These are phyloP conservation scores for Petroica traversi DNA, from an alignment of 2,113 vertebrate species.

Conservation along the genomic window DNA sequence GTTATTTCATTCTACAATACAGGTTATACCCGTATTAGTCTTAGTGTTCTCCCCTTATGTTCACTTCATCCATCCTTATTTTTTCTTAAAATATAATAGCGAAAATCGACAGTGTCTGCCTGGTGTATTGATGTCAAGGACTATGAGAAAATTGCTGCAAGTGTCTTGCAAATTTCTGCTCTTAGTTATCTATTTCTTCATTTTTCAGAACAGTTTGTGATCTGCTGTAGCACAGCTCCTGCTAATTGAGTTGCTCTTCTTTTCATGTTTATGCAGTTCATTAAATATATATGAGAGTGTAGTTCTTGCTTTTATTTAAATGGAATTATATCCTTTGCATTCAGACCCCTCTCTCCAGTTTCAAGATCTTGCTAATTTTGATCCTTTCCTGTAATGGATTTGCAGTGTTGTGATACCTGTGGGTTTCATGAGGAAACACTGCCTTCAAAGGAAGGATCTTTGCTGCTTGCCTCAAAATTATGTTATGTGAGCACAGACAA, in stretches of 20 bases:
- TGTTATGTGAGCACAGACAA: neutral
- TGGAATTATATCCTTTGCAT: neutral
- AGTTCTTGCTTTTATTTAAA: neutral
- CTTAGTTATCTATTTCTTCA: neutral
- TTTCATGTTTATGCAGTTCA: neutral
- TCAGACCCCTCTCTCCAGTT: neutral
- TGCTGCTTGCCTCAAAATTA: neutral
- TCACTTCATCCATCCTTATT: neutral
- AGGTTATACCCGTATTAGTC: neutral
- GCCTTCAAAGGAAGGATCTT: neutral
- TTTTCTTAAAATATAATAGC: neutral
- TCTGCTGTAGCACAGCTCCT: neutral
- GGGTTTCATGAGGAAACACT: neutral
- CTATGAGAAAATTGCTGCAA: neutral
- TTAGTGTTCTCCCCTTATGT: neutral
- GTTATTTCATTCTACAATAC: neutral
- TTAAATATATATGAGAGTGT: neutral
- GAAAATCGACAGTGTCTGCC: neutral
- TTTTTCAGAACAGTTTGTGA: neutral
- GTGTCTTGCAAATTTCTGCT: neutral
- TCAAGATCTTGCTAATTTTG: neutral
- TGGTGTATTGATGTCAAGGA: neutral
- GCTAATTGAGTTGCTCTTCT: neutral
- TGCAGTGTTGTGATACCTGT: neutral
- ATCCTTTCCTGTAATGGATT: neutral